A percentile compares a stretch with the other conserved stretches of the same genome.
phyloP scores from a whole-genome alignment of 2,113 vertebrate genomes.

The Scalopus aquaticus region DNA sequence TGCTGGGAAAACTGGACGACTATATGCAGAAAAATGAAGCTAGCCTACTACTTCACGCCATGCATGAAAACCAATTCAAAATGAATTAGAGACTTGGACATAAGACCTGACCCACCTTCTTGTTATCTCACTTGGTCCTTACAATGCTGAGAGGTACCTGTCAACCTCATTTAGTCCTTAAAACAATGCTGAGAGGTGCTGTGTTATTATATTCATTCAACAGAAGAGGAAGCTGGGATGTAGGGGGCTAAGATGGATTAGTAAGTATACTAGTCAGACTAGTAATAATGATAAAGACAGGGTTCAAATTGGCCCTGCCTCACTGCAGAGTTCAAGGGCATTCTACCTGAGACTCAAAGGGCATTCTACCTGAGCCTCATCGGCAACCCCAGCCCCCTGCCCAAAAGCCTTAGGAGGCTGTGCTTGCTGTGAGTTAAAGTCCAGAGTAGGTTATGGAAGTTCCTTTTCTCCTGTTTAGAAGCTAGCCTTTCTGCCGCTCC shows the following conservation, averaged over 20 bases:
- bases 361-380: neutral
- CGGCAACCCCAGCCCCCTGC: neutral
- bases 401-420: neutral
- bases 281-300: neutral
- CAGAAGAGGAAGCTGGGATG: neutral
- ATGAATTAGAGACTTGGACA: too few relatives aligned
- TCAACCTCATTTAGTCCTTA: neutral
- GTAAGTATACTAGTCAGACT: neutral
- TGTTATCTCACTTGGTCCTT: neutral
- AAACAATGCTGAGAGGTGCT: neutral
- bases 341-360: neutral
- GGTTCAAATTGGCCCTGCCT: neutral
- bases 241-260: neutral
- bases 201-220: accelerated
- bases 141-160: neutral
- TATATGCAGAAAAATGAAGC: too few relatives aligned
- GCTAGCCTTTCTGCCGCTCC: neutral
- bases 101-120: neutral
- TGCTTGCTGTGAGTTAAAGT: neutral
- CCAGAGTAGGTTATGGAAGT: constrained; percentile 22
- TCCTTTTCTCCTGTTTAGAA: neutral
- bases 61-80: too few relatives aligned
- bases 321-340: neutral
- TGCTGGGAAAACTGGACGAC: too few relatives aligned
- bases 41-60: too few relatives aligned